Evolutionary conservation across 2,797 vertebrate genomes (phyloP), one percentile per base, ranked within the genome.

Genomic region (Sebastes variabilis): DNA sequence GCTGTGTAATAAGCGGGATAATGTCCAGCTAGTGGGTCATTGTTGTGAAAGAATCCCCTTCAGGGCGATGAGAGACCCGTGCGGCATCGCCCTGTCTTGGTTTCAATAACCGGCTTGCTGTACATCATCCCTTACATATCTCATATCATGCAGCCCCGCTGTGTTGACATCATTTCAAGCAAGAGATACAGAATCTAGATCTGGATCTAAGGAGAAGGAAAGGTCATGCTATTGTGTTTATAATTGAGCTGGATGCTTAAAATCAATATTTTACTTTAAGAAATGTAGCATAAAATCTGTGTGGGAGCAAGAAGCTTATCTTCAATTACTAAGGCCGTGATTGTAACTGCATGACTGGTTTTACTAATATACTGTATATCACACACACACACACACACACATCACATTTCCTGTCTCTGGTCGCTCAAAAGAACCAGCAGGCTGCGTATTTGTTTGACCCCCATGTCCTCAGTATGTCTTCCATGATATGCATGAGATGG

Each of bases 401-500:
- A 12, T 18, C 9, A 54, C 38, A 68, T 52, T 77, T 56, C 8
- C 69, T 38, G 34, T 30, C 36, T 3, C 8, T 2, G 12, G 18
- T 70, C 11, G 65, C 25, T 77, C 14, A 60, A 32, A 2, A 49
- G 5, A 71, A 62, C 60, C 25, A 77, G 32, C 42, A 64, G 18
- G 46, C 16, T 25, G 32, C 20, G 6, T 56, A 14, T 86, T 68
- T 80, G 61, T 81, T 67, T 78, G 76, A 83, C 56, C 73, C 29
- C 29, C 13, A 4, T 80, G 72, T 62, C 54, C 46, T 55, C 52
- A 20, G 49, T 42, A 66, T 80, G 77, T 75, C 34, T 71, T 56
- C n/a, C 14, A 61, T 84, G 20, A 82, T 25, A 72, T 61, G 73
- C 83, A 62, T 75, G 68, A 79, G 14, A 80, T 54, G 46, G 55